Evolutionary conservation across 1,140 invertebrate genomes (phyloP).

Genomic region (Scaptomyza hsui): DNA sequence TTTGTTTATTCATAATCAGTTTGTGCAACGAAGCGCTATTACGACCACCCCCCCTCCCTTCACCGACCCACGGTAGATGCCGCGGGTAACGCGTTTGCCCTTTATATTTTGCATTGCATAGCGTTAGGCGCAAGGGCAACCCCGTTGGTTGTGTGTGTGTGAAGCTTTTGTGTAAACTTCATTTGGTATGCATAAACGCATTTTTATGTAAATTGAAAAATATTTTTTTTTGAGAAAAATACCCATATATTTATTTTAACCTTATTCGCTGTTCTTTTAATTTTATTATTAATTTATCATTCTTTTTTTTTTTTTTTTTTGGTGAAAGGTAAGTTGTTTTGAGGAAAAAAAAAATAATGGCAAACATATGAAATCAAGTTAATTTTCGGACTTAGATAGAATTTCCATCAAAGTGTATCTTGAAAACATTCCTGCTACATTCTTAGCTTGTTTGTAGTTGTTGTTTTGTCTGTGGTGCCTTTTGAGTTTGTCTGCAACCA

Average conservation of each 20-base stretch:
- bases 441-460: too few relatives aligned
- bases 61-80: constrained; percentile 1
- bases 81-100: constrained; percentile 21
- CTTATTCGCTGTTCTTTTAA: constrained; percentile 8
- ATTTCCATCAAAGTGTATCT: too few relatives aligned
- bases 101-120: constrained; percentile 46
- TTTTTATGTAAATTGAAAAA: constrained; percentile 82
- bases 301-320: background rate
- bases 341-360: too few relatives aligned
- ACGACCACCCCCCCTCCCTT: constrained; percentile 4
- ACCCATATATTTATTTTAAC: constrained; percentile 3
- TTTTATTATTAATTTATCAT: background rate
- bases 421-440: too few relatives aligned
- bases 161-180: constrained; percentile 51
- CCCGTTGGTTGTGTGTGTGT: background rate
- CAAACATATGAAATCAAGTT: too few relatives aligned
- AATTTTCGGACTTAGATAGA: too few relatives aligned
- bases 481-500: background rate
- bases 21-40: constrained; percentile 69
- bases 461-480: background rate
- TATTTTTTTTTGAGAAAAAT: constrained; percentile 57
- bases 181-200: constrained; percentile 79
- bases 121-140: constrained; percentile 54
- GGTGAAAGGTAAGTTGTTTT: background rate
- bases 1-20: constrained; percentile 82